Evolutionary conservation across 2,888 invertebrate genomes (phyloP).

Genomic region (Linnaemya tessellans): DNA sequence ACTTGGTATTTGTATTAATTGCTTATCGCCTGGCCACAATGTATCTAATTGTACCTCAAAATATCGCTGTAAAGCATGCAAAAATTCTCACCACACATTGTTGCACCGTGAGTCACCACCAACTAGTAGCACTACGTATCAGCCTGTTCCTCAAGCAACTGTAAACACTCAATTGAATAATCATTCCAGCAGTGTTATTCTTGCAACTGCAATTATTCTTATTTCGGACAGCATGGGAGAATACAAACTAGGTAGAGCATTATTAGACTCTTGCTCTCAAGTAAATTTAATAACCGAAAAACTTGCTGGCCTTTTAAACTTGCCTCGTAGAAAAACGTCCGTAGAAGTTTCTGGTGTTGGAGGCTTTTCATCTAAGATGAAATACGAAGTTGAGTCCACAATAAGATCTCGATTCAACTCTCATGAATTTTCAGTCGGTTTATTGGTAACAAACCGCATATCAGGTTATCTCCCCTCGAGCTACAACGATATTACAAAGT

Average conservation of each 20-base stretch:
- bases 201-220: conserved; percentile 13
- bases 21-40: conserved; percentile 4
- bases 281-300: conserved; percentile 21
- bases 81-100: conserved; percentile 16
- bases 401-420: conserved; percentile 27
- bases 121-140: neutral
- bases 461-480: conserved; percentile 7
- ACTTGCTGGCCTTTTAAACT: conserved; percentile 28
- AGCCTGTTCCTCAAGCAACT: neutral
- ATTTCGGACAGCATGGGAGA: neutral
- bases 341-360: conserved; percentile 31
- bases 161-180: conserved; percentile 11
- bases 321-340: conserved; percentile 18
- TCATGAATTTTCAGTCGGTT: conserved; percentile 23
- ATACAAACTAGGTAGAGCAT: conserved; percentile 16
- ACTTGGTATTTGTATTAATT: conserved; percentile 31
- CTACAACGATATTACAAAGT: conserved; percentile 20
- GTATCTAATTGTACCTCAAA: conserved; percentile 21
- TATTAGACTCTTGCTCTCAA: conserved; percentile 30
- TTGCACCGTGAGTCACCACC: conserved; percentile 23
- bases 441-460: conserved; percentile 23
- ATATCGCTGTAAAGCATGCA: conserved; percentile 34
- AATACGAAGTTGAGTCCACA: conserved; percentile 10
- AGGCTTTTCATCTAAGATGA: conserved; percentile 10
- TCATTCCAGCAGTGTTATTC: conserved; percentile 10